Conservation (phyloP, 2,888 invertebrate species). For the Parapristionchus giblindavisi region DNA sequence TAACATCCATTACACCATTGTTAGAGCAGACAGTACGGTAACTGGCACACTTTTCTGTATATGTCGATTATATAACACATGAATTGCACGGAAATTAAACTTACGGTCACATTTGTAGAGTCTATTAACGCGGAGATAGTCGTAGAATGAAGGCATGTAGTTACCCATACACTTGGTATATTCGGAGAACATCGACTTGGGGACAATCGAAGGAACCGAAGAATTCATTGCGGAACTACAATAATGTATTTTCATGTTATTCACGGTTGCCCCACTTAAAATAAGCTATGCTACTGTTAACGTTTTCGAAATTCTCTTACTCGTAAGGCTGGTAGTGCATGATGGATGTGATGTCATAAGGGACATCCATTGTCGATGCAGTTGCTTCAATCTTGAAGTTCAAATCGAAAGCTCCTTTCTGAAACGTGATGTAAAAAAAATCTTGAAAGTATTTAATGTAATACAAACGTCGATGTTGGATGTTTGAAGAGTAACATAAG, state of each 20-base stretch:
- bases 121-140: slow-evolving; percentile 22
- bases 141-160: slow-evolving; percentile 36
- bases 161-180: slow-evolving; percentile 35
- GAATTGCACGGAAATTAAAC: neutral
- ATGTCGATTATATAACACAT: no score
- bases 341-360: slow-evolving; percentile 38
- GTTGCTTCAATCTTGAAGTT: slow-evolving; percentile 34
- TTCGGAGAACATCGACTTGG: slow-evolving; percentile 35
- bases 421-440: no score
- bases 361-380: slow-evolving; percentile 8
- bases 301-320: neutral
- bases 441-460: neutral
- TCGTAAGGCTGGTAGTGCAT: slow-evolving; percentile 36
- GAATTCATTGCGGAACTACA: slow-evolving; percentile 28
- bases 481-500: slow-evolving; percentile 26
- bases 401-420: slow-evolving; percentile 25
- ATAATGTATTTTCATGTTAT: no score
- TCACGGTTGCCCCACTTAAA: no score
- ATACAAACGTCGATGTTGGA: slow-evolving; percentile 16
- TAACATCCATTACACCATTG: slow-evolving; percentile 34
- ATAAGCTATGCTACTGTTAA: neutral
- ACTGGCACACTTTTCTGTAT: slow-evolving; percentile 18
- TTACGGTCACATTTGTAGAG: slow-evolving; percentile 26
- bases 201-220: slow-evolving; percentile 22
- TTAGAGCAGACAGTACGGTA: slow-evolving; percentile 19